These are phyloP conservation scores for Napeogenes sylphis DNA, from an alignment of 2,888 invertebrate genomes.

Conservation along the genomic window DNA sequence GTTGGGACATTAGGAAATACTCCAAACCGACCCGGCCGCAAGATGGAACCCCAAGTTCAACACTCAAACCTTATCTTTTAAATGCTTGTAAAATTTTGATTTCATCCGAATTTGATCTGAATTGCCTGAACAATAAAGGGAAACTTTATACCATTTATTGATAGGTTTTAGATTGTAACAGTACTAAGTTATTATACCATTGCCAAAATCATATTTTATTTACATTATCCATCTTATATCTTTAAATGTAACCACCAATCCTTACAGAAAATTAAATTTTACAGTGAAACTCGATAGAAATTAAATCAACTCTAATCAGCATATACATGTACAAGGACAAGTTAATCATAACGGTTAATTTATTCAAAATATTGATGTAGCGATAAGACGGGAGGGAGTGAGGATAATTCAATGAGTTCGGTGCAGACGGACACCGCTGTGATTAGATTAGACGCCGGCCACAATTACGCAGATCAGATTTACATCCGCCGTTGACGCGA, in stretches of 20 bases:
- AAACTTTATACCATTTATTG: conserved; percentile 59
- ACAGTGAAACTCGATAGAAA: too few species aligned
- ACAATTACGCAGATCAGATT: conserved; percentile 76
- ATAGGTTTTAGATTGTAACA: background rate
- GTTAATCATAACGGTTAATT: conserved; percentile 15
- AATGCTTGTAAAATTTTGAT: conserved; percentile 74
- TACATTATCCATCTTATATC: too few species aligned
- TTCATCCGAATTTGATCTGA: conserved; percentile 72
- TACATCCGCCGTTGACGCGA: conserved; percentile 52
- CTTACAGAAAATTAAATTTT: too few species aligned
- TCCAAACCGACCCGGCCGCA: conserved; percentile 42
- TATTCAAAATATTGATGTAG: conserved; percentile 42
- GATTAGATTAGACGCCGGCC: conserved; percentile 74
- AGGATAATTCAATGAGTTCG: conserved; percentile 65
- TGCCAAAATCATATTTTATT: background rate
- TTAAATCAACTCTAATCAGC: background rate
- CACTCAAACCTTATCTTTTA: conserved; percentile 70
- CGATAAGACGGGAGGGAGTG: conserved; percentile 39
- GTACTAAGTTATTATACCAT: background rate
- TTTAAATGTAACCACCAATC: too few species aligned
- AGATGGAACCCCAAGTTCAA: conserved; percentile 62
- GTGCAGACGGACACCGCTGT: conserved; percentile 65
- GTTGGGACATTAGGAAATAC: conserved; percentile 47
- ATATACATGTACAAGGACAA: background rate
- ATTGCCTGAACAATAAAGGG: conserved; percentile 65